Evolutionary conservation across 2,113 vertebrate genomes (phyloP).

Genomic region (Petrocephalus zakoni): DNA sequence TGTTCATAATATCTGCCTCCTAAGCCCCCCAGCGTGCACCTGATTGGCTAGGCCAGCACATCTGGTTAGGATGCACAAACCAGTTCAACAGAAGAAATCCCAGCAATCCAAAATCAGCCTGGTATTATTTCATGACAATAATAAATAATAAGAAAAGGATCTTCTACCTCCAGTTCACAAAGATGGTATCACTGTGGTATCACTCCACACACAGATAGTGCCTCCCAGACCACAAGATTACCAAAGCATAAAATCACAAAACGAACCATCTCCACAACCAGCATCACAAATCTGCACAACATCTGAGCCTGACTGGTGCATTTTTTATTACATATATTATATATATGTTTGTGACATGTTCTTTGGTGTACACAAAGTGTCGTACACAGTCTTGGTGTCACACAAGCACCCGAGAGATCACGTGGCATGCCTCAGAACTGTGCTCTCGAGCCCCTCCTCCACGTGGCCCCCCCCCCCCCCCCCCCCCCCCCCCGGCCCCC

Average conservation of each 20-base stretch:
- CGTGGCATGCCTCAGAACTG: background rate
- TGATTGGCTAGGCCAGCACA: constrained; percentile 55
- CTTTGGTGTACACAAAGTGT: background rate
- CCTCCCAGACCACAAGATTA: background rate
- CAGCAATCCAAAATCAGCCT: constrained; percentile 53
- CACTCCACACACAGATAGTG: background rate
- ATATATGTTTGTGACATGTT: background rate
- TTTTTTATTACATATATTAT: background rate
- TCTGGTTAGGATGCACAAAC: constrained; percentile 52
- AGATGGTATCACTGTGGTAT: background rate
- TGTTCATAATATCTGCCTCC: constrained; percentile 55
- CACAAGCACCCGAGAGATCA: background rate
- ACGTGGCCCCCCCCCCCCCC: too few species aligned
- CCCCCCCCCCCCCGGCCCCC: too few species aligned
- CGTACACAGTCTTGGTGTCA: background rate
- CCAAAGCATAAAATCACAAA: background rate
- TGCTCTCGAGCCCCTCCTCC: background rate
- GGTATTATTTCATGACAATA: constrained; percentile 26
- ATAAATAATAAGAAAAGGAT: constrained; percentile 40
- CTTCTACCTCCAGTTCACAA: constrained; percentile 36
- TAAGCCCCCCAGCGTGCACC: constrained; percentile 47
- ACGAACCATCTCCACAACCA: background rate
- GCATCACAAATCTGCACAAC: background rate
- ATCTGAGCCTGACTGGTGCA: background rate
- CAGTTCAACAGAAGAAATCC: constrained; percentile 37